Evolutionary conservation across 2,888 invertebrate genomes (phyloP).

Genomic region (Agrochola circellaris): DNA sequence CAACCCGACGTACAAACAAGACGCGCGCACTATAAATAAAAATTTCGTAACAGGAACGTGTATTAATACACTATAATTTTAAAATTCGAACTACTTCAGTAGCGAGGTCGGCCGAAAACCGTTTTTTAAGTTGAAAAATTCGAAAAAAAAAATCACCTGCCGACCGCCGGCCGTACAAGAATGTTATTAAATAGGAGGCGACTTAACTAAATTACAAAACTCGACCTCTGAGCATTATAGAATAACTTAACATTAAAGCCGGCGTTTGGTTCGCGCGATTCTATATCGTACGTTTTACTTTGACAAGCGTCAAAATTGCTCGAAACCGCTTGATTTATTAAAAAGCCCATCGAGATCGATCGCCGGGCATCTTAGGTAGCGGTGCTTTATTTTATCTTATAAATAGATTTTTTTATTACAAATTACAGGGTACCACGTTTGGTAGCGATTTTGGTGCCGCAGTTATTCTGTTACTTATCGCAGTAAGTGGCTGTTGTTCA

Average conservation of each 20-base stretch:
- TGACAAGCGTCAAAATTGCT: constrained; percentile 89
- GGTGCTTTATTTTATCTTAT: constrained; percentile 90
- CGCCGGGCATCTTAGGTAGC: constrained; percentile 89
- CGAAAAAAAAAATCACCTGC: constrained; percentile 86
- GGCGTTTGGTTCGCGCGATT: constrained; percentile 75
- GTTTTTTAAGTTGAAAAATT: constrained; percentile 78
- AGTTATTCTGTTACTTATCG: constrained; percentile 73
- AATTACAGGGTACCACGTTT: constrained; percentile 90
- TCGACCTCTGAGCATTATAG: constrained; percentile 88
- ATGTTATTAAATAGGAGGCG: constrained; percentile 90
- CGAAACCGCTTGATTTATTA: constrained; percentile 83
- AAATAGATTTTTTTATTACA: constrained; percentile 91
- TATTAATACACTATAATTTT: constrained; percentile 89
- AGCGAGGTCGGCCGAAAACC: constrained; percentile 78
- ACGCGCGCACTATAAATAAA: constrained; percentile 85
- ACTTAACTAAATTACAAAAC: constrained; percentile 90
- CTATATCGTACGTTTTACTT: constrained; percentile 81
- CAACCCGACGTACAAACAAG: constrained; percentile 65
- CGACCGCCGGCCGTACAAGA: constrained; percentile 80
- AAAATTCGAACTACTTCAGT: constrained; percentile 89
- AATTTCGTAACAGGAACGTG: constrained; percentile 82
- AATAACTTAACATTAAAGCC: constrained; percentile 86
- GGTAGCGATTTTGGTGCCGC: constrained; percentile 88
- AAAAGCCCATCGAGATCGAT: constrained; percentile 86
- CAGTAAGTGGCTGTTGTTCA: constrained; percentile 76